Base-by-base conservation (phyloP, 2,888 invertebrate species). In the Phania funesta region DNA sequence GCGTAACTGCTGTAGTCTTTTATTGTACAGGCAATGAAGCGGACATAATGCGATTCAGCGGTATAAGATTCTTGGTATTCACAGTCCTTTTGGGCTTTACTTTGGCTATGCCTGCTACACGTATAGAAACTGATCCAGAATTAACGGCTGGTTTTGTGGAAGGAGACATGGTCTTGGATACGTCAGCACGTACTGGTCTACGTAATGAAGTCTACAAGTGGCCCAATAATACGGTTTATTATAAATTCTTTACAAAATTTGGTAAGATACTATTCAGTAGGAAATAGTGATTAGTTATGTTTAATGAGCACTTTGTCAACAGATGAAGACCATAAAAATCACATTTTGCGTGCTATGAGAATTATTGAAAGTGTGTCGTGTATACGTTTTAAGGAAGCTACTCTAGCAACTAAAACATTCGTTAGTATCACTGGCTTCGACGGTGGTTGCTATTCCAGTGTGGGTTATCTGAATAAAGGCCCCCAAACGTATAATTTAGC, bases 371-470 rank as follows among this genome's bases (percentile, higher is more conserved):
- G 93, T 9, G 91, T 93, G 84, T 95, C 96, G 0, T 96, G 96
- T 86, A 91, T 96, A 9, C 92, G 92, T 73, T 96, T 95, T 87
- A 92, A 94, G 18, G 94, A 93, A 0, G 93, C 93, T 85, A 92
- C 91, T 0, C 91, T 92, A 0, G 84, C 85, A 44, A 86, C 86
- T 29, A 24, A 56, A 0, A 84, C 84, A 54, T 90, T 85, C 73
- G 85, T 90, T 7, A 86, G 86, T 48, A 87, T 90, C 1, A 88
- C 88, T 0, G 87, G 86, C 0, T 58, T 84, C 0, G n/a, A 20
- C 0, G 60, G 93, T 0, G 96, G 96, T 0, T 96, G 96, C 86
- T 96, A 94, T 93, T 95, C 95, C 9, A 93, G 93, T 73, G 95
- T 96, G 0, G 96, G 96, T 0, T 92, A 93, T 35, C 91, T 93